Evolutionary conservation across 2,797 vertebrate species (phyloP).

Genomic region (Pithecia hirsuta): DNA sequence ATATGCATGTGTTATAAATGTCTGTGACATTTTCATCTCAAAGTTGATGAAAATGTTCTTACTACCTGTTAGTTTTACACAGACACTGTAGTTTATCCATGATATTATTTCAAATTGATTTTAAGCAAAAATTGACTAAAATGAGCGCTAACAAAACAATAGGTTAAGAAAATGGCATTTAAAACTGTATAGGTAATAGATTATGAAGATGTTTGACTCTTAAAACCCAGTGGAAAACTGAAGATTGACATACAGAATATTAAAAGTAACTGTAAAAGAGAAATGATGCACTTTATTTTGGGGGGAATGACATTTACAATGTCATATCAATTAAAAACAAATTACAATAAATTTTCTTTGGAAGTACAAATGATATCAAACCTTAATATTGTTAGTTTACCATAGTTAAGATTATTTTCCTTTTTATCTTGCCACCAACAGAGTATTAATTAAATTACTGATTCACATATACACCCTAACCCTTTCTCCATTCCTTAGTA

Average conservation of each 20-base stretch:
- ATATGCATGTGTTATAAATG: neutral
- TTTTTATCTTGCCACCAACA: neutral
- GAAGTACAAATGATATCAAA: conserved; percentile 71
- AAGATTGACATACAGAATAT: neutral
- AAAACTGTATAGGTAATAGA: neutral
- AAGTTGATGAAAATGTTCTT: neutral
- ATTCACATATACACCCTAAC: neutral
- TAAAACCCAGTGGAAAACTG: neutral
- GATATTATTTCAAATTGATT: neutral
- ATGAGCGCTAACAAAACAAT: neutral
- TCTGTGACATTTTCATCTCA: neutral
- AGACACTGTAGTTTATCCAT: neutral
- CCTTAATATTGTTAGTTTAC: conserved; percentile 51
- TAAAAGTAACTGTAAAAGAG: conserved; percentile 72
- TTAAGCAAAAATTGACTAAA: neutral
- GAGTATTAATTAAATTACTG: conserved; percentile 61
- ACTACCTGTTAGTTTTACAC: neutral
- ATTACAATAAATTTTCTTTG: conserved; percentile 36
- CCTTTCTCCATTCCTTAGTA: conserved; percentile 18
- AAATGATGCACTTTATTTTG: conserved; percentile 31
- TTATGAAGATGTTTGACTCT: neutral
- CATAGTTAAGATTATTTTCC: conserved; percentile 56
- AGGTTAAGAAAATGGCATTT: neutral
- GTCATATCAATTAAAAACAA: conserved; percentile 60
- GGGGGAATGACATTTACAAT: conserved; percentile 63